Percentiles rank a stretch among this genome's conserved stretches.
Evolutionary conservation across 2,797 vertebrate genomes (phyloP).

Genomic region (Phaenicophaeus curvirostris): DNA sequence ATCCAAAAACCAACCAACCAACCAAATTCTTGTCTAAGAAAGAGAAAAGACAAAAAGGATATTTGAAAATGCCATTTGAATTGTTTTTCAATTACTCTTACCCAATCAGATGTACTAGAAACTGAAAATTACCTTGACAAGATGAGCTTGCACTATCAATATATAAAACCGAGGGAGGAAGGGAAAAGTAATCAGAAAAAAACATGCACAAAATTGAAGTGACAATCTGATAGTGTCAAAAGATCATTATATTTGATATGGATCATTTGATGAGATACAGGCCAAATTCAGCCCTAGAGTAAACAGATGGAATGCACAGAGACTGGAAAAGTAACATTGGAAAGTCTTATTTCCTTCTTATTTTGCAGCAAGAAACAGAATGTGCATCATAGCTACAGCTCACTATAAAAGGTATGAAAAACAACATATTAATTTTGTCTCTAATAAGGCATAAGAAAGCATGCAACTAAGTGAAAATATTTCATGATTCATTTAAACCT

Average conservation of each 20-base stretch:
- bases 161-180: neutral
- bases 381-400: neutral
- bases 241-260: slow-evolving; percentile 22
- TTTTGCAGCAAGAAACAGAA: neutral
- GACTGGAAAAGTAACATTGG: neutral
- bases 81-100: slow-evolving; percentile 15
- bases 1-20: too few species aligned
- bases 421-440: neutral
- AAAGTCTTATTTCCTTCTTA: neutral
- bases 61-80: neutral
- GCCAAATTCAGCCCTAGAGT: neutral
- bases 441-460: neutral
- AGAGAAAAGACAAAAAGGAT: neutral
- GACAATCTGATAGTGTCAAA: neutral
- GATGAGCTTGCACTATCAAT: neutral
- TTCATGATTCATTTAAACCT: neutral
- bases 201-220: slow-evolving; percentile 17
- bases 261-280: slow-evolving; percentile 26
- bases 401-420: neutral
- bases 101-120: neutral
- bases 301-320: neutral
- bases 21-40: neutral
- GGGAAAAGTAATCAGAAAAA: neutral
- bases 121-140: slow-evolving; percentile 9
- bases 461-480: neutral